Conservation (phyloP, 2,113 vertebrate genomes). For the Parus major region DNA sequence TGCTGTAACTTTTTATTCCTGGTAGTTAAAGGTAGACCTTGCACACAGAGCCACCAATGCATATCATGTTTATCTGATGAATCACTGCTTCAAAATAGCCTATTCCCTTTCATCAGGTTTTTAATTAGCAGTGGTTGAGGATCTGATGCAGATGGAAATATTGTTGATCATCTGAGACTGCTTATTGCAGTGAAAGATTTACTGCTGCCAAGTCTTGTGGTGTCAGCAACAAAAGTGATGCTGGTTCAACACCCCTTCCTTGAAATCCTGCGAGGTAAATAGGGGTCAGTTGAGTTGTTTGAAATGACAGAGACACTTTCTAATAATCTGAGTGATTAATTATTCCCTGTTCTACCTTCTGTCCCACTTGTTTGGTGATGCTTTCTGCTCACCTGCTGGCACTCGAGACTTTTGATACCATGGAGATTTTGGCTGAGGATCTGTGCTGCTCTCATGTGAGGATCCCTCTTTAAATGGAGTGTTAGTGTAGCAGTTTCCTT, state of each 20-base stretch:
- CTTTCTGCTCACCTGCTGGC: not conserved
- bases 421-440: not conserved
- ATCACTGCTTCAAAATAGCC: not conserved
- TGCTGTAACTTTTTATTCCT: not conserved
- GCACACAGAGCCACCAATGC: not conserved
- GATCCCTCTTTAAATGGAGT: not conserved
- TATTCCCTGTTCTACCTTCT: not conserved
- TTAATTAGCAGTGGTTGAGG: not conserved
- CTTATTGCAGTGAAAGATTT: not conserved
- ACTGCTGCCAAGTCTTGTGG: not conserved
- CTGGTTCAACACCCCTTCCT: not conserved
- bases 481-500: not conserved
- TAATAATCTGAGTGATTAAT: not conserved
- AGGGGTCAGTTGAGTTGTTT: not conserved
- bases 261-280: not conserved
- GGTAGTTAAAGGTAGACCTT: not conserved
- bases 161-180: not conserved
- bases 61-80: not conserved
- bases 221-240: not conserved
- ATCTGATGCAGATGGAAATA: not conserved
- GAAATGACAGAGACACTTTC: not conserved
- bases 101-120: not conserved
- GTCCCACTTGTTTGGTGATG: not conserved
- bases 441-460: not conserved
- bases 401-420: fast-evolving